Evolutionary conservation across 1,140 invertebrate species (phyloP).

Genomic region (Apis dorsata): DNA sequence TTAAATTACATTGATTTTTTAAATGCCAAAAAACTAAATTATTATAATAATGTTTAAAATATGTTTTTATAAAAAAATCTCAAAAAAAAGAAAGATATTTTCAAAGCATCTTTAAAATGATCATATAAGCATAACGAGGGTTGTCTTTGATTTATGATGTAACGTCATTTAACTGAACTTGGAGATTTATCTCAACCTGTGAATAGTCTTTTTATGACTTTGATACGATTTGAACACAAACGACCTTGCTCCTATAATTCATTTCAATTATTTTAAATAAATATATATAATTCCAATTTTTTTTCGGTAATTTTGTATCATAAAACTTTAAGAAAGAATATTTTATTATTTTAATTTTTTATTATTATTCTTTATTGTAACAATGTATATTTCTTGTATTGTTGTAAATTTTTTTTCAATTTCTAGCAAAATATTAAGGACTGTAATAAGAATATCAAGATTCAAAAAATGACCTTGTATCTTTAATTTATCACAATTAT

Average conservation of each 20-base stretch:
- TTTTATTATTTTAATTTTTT: not conserved
- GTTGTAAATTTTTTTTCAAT: not conserved
- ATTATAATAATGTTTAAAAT: not conserved
- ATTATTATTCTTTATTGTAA: not conserved
- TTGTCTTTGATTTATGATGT: conserved; percentile 19
- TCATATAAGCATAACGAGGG: not conserved
- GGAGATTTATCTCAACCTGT: conserved; percentile 7
- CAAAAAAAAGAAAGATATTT: not conserved
- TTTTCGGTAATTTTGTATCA: not conserved
- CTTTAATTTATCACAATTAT: conserved; percentile 23
- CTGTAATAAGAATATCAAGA: not conserved
- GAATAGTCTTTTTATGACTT: conserved; percentile 15
- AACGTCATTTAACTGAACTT: not conserved
- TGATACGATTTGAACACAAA: conserved; percentile 6
- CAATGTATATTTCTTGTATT: not conserved
- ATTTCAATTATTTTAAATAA: not conserved
- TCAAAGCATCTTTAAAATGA: not conserved
- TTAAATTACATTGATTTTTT: not conserved
- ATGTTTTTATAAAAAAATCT: not conserved
- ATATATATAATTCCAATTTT: not conserved
- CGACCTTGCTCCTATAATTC: conserved; percentile 18
- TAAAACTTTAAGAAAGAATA: not conserved
- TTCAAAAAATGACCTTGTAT: not conserved
- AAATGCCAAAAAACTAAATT: not conserved
- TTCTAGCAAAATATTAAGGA: not conserved